Base-by-base conservation (phyloP, 2,113 vertebrate genomes). In the Pollachius pollachius region DNA sequence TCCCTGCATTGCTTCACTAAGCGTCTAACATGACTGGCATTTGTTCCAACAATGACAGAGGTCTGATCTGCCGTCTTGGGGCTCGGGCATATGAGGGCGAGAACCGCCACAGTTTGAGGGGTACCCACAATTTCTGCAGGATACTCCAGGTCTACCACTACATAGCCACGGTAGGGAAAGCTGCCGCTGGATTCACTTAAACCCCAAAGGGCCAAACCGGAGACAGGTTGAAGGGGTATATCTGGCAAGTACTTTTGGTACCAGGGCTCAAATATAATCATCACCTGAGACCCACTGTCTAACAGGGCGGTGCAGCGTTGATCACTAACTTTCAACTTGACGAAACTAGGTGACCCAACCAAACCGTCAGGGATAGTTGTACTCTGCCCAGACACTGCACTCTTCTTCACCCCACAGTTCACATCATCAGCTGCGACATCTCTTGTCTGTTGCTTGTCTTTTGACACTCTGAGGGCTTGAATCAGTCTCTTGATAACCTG, bases 401-500 rank as follows among this genome's bases (percentile, higher is more conserved):
- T 30, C 18, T 19, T 16, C 18, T 64, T 64, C 30, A 64, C 17
- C 23, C 30, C 18, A 68, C 72, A 69, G 61, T 74, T 69, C 7
- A 74, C 61, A 17, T 30, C 59, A 63, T 19, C 54, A 12, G 8
- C 15, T 4, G 25, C 64, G 17, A 48, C 60, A 48, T 74, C 52
- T 11, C 21, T 21, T 59, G 65, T 17, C 6, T 18, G 48, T 52
- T 56, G 16, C 19, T 68, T 73, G 4, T 67, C 30, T 16, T 67
- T 67, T 37, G 58, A 67, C 13, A 70, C 4, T 17, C 62, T 76
- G 27, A 76, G 52, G 23, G 68, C 74, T 52, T 70, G 64, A 3
- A 75, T 71, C 17, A 70, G 74, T 48, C 58, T 67, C 68, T 54
- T 75, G 23, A 75, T 75, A 30, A 75, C 73, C 27, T 71, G 63